Base-by-base conservation (phyloP, 2,797 vertebrate genomes). In the Mionectes olivaceus region DNA sequence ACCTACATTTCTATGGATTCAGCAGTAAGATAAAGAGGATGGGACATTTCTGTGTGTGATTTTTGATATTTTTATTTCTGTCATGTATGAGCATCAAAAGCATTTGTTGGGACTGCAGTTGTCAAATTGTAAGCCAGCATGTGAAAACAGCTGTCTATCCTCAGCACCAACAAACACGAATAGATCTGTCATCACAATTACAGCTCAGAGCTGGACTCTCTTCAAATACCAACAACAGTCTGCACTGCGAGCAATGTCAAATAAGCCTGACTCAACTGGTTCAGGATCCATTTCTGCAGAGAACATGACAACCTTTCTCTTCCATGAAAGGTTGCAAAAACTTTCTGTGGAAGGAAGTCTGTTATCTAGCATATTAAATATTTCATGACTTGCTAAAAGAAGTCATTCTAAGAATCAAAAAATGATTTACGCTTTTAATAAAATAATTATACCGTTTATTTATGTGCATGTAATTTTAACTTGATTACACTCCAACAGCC, bases 91-190 rank as follows among this genome's bases (percentile, higher is more conserved):
- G 93, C 94, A 96, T 92, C 92, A 75, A 64, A 96, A 95, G 74
- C 33, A 0, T 93, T 96, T 96, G 93, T 95, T 95, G 85, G 83
- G 93, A 93, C 87, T 96, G 79, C 71, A 86, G 89, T 83, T 92
- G 94, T 96, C 95, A 95, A 93, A 80, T 27, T 94, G 87, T 41
- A 83, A 96, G 87, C 43, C 90, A 94, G 94, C 94, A 92, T 93
- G 90, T 80, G 92, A 94, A 96, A 94, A 96, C 93, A 96, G 94
- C 95, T 96, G 94, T 91, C 95, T 95, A 92, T 96, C 89, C 92
- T 92, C 90, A 95, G 86, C 93, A 92, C 63, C 92, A 95, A 92
- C 95, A 94, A 95, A 93, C 55, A 92, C 2, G 83, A 95, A 93
- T 92, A 89, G 89, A 97, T 91, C 82, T 95, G 84, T 95, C 94